Base-by-base conservation (phyloP, 2,113 vertebrate genomes). In the Tauraco erythrolophus region DNA sequence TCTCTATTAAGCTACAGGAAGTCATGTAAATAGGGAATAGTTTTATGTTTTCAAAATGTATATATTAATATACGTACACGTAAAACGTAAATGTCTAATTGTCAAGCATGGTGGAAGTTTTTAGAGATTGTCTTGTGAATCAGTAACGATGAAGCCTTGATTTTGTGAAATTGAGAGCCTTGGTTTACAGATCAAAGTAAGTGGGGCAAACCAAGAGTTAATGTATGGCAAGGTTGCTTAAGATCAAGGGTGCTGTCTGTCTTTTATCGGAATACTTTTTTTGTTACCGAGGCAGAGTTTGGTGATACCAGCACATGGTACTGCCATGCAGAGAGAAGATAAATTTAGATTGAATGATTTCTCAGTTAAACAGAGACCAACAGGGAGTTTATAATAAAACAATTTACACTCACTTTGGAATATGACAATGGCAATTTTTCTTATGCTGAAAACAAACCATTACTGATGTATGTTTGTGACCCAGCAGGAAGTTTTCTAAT, bases 401-500 rank as follows among this genome's bases (percentile, higher is more conserved):
- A 97, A 98, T 98, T 98, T 98, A 92, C 60, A 80, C 96, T 98
- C 93, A 72, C 92, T 98, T 98, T 96, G 91, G 94, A 97, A 97
- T 97, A 98, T 97, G 97, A 98, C 96, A 97, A 96, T 94, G 75
- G 96, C 96, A 98, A 98, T 97, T 98, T 96, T 97, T 98, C 98
- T 98, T 97, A 69, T 84, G 75, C 58, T 95, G 94, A 97, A 98
- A 98, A 98, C 95, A 98, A 98, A 97, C 93, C 90, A 96, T 96
- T 97, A 92, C 92, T 94, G 91, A 96, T 97, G 78, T 90, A 51
- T 96, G 94, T 96, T 97, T 97, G 81, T 94, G 89, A 95, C 92
- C 94, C 94, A 98, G 85, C 89, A 97, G 97, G 77, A 84, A 90
- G 77, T 89, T 92, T 97, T 96, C 95, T 97, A 93, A 97, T 95